Base-by-base conservation (phyloP, 2,113 vertebrate genomes). In the Cairina moschata region DNA sequence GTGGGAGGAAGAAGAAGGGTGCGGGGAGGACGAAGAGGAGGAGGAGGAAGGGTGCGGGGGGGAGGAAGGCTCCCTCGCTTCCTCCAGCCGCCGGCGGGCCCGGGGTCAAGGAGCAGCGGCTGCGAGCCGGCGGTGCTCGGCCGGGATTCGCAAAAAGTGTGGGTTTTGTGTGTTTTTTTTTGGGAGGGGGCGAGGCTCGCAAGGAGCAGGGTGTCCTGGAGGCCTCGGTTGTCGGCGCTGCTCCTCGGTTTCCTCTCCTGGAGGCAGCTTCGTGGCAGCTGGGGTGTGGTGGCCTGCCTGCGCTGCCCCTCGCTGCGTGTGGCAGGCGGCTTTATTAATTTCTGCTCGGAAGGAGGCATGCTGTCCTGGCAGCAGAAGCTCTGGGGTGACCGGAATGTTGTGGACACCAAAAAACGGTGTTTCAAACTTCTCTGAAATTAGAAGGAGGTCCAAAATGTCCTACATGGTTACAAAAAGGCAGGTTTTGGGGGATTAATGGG, bases 251-350 rank as follows among this genome's bases (percentile, higher is more conserved):
- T 77, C 11, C 3, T 62, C 25, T 50, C 5, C 48, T n/a, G 63
- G 52, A 38, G 25, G 46, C 46, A 71, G 76, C 82, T 73, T 65
- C 34, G 18, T 20, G 60, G 82, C 58, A 90, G 58, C n/a, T n/a
- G 65, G 96, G 95, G 90, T 93, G 96, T 93, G 93, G 95, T 93
- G 59, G 5, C 67, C 4, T 46, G n/a, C 76, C 46, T 91, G 92
- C 16, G 3, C 73, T 73, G 68, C 77, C 93, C 14, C 0, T 52
- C 38, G 20, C 60, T 91, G 90, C 81, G 86, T 78, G 65, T 91
- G 88, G 88, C 15, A 4, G 5, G 2, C 4, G 0, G 5, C 40
- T 9, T 75, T 74, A 18, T 8, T 92, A 17, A 25, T 75, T 93
- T 75, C 16, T 1, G 0, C 4, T 20, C 62, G 40, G 54, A 0